phyloP scores from a whole-genome alignment of 2,113 vertebrate species.

The Brachypteracias leptosomus region DNA sequence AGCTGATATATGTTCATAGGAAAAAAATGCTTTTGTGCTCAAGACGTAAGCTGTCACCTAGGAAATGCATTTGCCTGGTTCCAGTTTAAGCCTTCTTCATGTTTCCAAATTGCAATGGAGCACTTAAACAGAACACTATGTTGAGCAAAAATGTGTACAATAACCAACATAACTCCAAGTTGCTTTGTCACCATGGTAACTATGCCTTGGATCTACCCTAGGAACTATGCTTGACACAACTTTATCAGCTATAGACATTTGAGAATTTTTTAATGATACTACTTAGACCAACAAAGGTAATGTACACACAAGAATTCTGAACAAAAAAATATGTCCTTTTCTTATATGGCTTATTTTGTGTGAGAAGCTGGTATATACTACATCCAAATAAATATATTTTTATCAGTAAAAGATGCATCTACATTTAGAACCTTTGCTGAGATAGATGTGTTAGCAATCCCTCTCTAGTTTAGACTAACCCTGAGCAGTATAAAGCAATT shows the following conservation, averaged over 20 bases:
- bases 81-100: neutral
- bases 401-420: neutral
- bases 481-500: constrained; percentile 26
- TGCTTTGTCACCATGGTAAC: neutral
- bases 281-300: neutral
- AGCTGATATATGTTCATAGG: neutral
- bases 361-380: neutral
- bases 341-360: neutral
- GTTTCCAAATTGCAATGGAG: neutral
- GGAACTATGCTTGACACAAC: neutral
- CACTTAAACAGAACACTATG: neutral
- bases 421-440: neutral
- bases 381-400: neutral
- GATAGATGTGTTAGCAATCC: neutral
- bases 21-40: neutral
- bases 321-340: neutral
- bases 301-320: neutral
- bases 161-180: neutral
- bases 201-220: neutral
- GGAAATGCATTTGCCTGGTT: neutral
- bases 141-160: fast-evolving
- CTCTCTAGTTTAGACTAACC: neutral
- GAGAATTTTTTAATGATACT: neutral
- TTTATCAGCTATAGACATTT: neutral
- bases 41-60: neutral